Base-by-base conservation (phyloP, 2,888 invertebrate genomes). In the Meteorus cinctellus region DNA sequence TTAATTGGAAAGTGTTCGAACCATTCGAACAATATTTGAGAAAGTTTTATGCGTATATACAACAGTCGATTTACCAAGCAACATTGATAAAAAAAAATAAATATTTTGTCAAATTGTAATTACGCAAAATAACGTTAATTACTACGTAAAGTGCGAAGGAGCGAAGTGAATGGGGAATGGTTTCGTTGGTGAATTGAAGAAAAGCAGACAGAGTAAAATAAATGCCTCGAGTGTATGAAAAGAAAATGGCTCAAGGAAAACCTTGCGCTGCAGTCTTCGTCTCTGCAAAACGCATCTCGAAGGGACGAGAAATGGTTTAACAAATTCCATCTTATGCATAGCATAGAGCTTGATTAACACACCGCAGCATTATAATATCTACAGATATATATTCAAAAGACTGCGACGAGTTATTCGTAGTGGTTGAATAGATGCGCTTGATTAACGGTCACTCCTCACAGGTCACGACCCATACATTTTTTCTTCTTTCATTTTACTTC, bases 251-350 rank as follows among this genome's bases (percentile, higher is more conserved):
- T 12, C 34, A 71, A 62, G 16, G 27, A 14, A 45, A 29, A 41
- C 41, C 27, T 68, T 34, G 31, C 27, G 16, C 34, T 48, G 31
- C 16, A 63, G n/a, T 68, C 29, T 2, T 48, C 12, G 14, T 29
- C 29, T 29, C 29, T 68, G 45, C 10, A 68, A 27, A n/a, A 51
- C 19, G 19, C 19, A 8, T 55, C 55, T 2, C 19, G 24, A 36
- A 6, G 36, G 27, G 29, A 59, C 34, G 59, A 70, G 70, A 70
- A 70, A 70, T 60, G 27, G 62, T 62, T 62, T 45, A 62, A 71
- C 34, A 45, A 71, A 62, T 71, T 71, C n/a, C 19, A 59, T 60
- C 27, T 71, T 41, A 62, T 71, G 71, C 36, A 60, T 71, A 59
- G 34, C 69, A 14, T 51, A 6, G 16, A 29, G 16, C 55, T 69